These are phyloP conservation scores for Tragelaphus imberbis DNA, from an alignment of 2,113 vertebrate genomes.

Conservation along the genomic window DNA sequence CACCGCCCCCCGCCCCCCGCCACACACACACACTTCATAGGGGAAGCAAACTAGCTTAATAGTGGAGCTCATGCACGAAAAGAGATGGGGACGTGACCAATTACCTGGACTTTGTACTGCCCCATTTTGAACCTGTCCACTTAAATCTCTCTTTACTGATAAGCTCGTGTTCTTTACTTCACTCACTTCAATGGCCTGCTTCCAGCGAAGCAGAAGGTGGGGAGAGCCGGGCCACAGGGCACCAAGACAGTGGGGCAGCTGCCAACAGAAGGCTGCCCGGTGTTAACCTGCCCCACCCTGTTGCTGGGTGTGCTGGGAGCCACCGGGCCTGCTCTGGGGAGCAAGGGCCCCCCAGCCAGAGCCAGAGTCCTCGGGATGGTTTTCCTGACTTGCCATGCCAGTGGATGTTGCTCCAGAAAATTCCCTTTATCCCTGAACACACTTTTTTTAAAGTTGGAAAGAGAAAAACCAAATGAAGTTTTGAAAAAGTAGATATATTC, in stretches of 20 bases:
- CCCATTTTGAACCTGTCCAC: not conserved
- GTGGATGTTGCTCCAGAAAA: not conserved
- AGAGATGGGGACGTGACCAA: fast-evolving
- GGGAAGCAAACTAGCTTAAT: not conserved
- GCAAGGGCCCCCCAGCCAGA: not conserved
- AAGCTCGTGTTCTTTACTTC: not conserved
- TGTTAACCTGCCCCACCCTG: not conserved
- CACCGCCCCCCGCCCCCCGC: fast-evolving
- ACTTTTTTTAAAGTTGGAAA: not conserved
- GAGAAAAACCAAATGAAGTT: not conserved
- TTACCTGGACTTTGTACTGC: not conserved
- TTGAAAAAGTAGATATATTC: not conserved
- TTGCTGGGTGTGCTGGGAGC: fast-evolving
- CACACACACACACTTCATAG: not conserved
- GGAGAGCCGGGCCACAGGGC: not conserved
- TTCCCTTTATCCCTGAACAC: not conserved
- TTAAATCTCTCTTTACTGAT: not conserved
- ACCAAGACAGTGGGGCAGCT: not conserved
- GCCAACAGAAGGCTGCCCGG: not conserved
- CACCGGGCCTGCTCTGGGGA: not conserved
- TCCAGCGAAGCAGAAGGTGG: conserved; percentile 12
- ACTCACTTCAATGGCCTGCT: not conserved
- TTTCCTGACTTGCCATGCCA: not conserved
- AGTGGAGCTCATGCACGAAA: not conserved
- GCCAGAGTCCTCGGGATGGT: not conserved